Conservation (phyloP, 2,888 invertebrate genomes). For the Pediacus dermestoides region DNA sequence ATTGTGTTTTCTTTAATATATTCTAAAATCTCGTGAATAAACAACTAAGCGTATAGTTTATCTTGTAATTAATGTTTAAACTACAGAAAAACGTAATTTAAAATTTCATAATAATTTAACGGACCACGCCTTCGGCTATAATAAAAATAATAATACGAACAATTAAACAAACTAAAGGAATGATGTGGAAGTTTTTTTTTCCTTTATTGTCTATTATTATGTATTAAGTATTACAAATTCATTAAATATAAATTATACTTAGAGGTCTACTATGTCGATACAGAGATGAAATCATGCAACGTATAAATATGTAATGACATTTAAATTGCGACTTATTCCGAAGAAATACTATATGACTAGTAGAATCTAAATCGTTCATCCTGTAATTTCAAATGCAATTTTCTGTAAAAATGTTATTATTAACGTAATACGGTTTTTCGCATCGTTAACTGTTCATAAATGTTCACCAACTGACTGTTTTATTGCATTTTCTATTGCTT, state of each 20-base stretch:
- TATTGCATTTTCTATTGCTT: conserved; percentile 25
- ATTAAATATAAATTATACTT: conserved; percentile 26
- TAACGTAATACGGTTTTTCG: conserved; percentile 34
- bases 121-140: not conserved
- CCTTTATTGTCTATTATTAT: no score
- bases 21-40: conserved; percentile 15
- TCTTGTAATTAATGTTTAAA: no score
- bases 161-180: no score
- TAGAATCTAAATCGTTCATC: conserved; percentile 30
- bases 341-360: conserved; percentile 28
- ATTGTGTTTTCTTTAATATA: conserved; percentile 16
- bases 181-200: no score
- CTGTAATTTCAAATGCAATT: conserved; percentile 34
- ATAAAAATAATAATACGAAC: conserved; percentile 12
- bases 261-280: conserved; percentile 4
- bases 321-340: conserved; percentile 33
- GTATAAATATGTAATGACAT: conserved; percentile 30
- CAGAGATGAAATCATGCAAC: conserved; percentile 23
- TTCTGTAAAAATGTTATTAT: conserved; percentile 34
- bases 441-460: conserved; percentile 37
- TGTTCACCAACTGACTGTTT: conserved; percentile 32
- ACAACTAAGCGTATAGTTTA: conserved; percentile 16
- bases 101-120: conserved; percentile 10
- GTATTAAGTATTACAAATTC: conserved; percentile 19
- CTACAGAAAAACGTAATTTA: no score